These are phyloP conservation scores for Rhabdomys pumilio DNA, from an alignment of 2,797 vertebrate species.

Conservation along the genomic window DNA sequence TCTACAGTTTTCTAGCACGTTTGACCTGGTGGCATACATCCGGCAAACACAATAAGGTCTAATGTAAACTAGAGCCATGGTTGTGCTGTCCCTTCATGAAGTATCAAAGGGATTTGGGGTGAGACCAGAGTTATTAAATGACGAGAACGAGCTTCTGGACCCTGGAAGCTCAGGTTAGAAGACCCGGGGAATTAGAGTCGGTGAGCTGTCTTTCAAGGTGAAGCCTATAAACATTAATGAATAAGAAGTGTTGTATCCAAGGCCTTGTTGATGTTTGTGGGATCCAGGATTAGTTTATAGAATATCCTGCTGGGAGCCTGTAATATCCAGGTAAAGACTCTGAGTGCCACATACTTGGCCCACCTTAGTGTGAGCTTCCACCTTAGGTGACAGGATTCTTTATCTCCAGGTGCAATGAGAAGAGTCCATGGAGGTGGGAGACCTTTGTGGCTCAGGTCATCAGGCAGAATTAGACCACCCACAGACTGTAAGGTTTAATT, in stretches of 20 bases:
- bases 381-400: not conserved
- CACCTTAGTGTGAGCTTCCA: not conserved
- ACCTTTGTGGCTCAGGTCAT: not conserved
- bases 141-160: not conserved
- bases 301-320: not conserved
- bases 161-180: not conserved
- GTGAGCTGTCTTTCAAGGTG: not conserved
- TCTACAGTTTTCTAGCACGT: not conserved
- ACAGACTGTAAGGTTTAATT: not conserved
- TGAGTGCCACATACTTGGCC: too few relatives aligned
- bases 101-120: not conserved
- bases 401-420: not conserved
- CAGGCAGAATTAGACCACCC: not conserved
- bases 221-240: not conserved
- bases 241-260: accelerated
- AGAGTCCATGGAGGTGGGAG: not conserved
- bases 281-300: not conserved
- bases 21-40: constrained; percentile 1
- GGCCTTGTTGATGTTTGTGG: not conserved
- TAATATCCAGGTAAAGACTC: not conserved
- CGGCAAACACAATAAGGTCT: not conserved
- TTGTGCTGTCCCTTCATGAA: not conserved
- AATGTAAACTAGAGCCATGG: not conserved
- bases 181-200: not conserved
- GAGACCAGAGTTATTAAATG: not conserved